Conservation (phyloP, 2,113 vertebrate species). For the Tyto alba region DNA sequence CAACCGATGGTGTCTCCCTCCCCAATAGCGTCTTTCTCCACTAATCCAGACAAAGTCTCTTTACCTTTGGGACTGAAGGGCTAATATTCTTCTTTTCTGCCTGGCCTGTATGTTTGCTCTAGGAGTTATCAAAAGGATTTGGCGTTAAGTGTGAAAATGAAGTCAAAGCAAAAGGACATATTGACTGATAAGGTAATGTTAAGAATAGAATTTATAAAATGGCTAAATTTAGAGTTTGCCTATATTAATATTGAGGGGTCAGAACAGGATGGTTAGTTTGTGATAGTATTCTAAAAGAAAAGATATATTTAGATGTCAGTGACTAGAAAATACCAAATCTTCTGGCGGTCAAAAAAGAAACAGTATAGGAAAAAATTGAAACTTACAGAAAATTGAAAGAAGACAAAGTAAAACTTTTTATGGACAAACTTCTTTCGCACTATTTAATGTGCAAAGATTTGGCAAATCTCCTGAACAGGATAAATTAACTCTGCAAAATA, state of each 20-base stretch:
- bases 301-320: neutral
- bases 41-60: neutral
- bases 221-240: neutral
- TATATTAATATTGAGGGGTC: neutral
- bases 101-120: neutral
- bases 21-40: neutral
- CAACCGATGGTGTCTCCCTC: neutral
- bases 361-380: neutral
- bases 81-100: neutral
- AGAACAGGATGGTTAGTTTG: neutral
- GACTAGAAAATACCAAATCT: neutral
- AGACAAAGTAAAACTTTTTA: neutral
- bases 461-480: neutral
- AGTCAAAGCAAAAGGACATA: neutral
- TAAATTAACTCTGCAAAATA: neutral
- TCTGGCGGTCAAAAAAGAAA: neutral
- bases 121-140: slow-evolving; percentile 10
- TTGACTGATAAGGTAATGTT: neutral
- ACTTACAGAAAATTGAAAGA: neutral
- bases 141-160: neutral
- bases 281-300: neutral
- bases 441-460: neutral
- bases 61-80: neutral
- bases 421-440: neutral
- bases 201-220: neutral